Conservation (phyloP, 2,113 vertebrate genomes). For the Erythrolamprus reginae region DNA sequence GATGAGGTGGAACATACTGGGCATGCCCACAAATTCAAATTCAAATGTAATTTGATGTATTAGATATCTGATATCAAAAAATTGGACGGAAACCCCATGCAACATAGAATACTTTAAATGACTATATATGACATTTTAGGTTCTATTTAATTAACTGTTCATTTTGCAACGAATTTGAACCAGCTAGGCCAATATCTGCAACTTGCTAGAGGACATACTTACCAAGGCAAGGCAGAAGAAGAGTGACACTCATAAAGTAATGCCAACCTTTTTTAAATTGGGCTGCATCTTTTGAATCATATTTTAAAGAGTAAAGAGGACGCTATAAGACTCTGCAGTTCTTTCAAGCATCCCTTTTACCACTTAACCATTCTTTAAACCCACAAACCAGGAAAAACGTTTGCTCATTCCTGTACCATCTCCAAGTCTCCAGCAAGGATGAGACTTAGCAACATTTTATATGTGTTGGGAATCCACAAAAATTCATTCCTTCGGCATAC, state of each 20-base stretch:
- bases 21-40: no score
- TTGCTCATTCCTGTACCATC: neutral
- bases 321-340: neutral
- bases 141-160: neutral
- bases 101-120: neutral
- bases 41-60: neutral
- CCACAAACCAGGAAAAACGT: neutral
- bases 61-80: neutral
- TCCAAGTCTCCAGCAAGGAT: neutral
- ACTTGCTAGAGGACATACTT: neutral
- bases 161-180: neutral
- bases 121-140: neutral
- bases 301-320: neutral
- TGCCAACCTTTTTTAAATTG: neutral
- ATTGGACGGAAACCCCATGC: neutral
- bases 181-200: neutral
- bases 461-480: neutral
- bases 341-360: neutral
- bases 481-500: neutral
- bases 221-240: no score
- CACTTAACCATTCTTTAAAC: neutral
- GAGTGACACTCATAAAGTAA: neutral
- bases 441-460: neutral
- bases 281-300: neutral
- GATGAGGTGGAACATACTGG: no score